Evolutionary conservation across 2,113 vertebrate species (phyloP).

Genomic region (Nicator chloris): DNA sequence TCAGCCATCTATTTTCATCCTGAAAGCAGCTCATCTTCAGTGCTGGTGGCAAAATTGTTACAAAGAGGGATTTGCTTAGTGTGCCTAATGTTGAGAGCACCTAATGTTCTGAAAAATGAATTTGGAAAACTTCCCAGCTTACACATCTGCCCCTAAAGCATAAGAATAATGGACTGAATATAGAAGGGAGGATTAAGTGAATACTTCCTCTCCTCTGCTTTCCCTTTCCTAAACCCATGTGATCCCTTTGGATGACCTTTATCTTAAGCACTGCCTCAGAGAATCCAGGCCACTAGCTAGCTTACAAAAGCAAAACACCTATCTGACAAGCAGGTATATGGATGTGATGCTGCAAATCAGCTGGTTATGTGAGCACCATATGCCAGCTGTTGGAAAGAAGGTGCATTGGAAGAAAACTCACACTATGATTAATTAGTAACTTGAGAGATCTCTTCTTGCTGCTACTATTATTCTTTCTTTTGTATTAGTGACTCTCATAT

Average conservation of each 20-base stretch:
- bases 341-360: neutral
- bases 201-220: neutral
- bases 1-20: conserved; percentile 23
- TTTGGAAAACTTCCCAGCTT: conserved; percentile 53
- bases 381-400: neutral
- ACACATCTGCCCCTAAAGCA: conserved; percentile 13
- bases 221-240: neutral
- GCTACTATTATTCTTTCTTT: neutral
- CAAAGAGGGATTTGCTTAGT: conserved; percentile 47
- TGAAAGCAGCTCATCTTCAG: conserved; percentile 6
- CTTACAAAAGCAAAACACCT: neutral
- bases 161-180: neutral
- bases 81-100: conserved; percentile 28
- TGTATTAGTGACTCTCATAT: neutral
- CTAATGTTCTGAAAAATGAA: conserved; percentile 68
- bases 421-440: neutral
- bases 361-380: neutral
- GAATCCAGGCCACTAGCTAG: neutral
- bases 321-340: neutral
- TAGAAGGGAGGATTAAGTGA: neutral
- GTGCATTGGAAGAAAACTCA: neutral
- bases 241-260: neutral
- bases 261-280: neutral
- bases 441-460: neutral
- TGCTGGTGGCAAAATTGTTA: conserved; percentile 45